Conservation (phyloP, 2,888 invertebrate genomes). For the Artemia sinica region DNA sequence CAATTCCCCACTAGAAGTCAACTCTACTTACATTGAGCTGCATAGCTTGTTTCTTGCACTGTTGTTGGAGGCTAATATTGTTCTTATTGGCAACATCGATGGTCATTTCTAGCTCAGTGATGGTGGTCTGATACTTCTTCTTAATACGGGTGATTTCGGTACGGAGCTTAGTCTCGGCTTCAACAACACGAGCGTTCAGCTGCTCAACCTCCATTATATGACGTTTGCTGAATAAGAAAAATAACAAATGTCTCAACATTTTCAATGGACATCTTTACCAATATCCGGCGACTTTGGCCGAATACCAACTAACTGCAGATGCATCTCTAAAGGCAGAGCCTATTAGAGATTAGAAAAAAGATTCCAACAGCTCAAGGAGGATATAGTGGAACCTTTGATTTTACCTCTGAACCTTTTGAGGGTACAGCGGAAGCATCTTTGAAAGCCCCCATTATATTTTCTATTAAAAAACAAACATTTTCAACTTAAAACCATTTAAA, state of each 20-base stretch:
- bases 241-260: not conserved
- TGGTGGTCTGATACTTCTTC: constrained; percentile 96
- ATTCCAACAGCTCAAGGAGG: not conserved
- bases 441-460: too few species aligned
- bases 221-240: constrained; percentile 56
- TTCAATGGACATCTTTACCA: not conserved
- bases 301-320: too few species aligned
- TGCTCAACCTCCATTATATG: constrained; percentile 95
- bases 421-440: too few species aligned
- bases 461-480: too few species aligned
- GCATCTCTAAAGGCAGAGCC: too few species aligned
- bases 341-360: too few species aligned
- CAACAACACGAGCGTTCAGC: constrained; percentile 79
- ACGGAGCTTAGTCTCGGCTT: constrained; percentile 88
- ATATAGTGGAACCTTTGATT: constrained; percentile 18
- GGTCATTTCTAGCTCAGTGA: constrained; percentile 87
- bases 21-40: constrained; percentile 48
- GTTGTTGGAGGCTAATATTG: constrained; percentile 90
- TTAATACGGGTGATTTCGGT: constrained; percentile 89
- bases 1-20: too few species aligned
- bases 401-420: not conserved
- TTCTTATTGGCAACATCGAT: constrained; percentile 95
- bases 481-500: too few species aligned
- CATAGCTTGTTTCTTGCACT: constrained; percentile 89
- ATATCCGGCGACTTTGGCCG: too few species aligned